Conservation (phyloP, 2,113 vertebrate genomes). For the Eleginops maclovinus region DNA sequence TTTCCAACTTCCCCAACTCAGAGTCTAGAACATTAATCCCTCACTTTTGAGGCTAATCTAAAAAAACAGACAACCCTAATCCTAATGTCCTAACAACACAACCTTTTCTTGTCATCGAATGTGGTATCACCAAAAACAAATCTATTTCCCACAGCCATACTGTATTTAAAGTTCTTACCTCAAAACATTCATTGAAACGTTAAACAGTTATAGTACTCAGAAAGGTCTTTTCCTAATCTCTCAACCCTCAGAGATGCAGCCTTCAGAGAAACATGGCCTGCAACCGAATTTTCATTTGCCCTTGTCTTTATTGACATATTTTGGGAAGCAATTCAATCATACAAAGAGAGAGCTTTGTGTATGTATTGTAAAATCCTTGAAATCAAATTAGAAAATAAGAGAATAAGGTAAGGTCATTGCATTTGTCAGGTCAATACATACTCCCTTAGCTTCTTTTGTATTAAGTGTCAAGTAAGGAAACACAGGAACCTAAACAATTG, state of each 20-base stretch:
- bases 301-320: neutral
- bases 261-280: neutral
- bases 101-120: neutral
- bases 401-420: neutral
- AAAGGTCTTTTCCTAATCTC: neutral
- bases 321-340: neutral
- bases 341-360: neutral
- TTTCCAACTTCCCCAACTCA: neutral
- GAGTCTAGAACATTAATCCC: slow-evolving; percentile 25
- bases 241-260: neutral
- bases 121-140: neutral
- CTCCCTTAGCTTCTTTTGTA: neutral
- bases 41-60: slow-evolving; percentile 22
- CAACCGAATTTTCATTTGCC: neutral
- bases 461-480: neutral
- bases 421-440: neutral
- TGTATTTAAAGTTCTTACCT: neutral
- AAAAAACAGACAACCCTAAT: slow-evolving; percentile 14
- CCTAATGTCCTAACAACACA: neutral
- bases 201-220: neutral
- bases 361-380: neutral
- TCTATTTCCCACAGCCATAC: neutral
- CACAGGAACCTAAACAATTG: neutral
- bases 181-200: neutral
- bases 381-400: neutral